phyloP scores from a whole-genome alignment of 2,797 vertebrate species.

The Lagorchestes hirsutus region DNA sequence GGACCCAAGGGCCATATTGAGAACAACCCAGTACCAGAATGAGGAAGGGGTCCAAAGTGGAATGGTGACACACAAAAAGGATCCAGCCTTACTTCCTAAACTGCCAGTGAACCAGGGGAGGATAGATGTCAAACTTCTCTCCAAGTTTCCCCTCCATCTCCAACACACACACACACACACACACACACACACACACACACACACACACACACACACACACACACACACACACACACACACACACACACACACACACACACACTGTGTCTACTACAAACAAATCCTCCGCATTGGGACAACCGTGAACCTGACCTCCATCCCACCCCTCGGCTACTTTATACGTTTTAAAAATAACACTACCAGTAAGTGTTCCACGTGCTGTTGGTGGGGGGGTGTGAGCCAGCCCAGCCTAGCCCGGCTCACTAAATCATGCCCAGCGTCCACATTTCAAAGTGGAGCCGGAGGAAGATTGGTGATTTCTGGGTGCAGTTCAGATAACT shows the following conservation, averaged over 20 bases:
- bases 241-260: background rate
- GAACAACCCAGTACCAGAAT: background rate
- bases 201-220: too few relatives aligned
- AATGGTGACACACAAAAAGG: background rate
- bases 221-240: too few relatives aligned
- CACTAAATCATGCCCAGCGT: constrained; percentile 47
- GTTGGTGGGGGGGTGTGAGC: background rate
- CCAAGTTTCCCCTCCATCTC: background rate
- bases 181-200: too few relatives aligned
- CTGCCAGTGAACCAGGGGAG: background rate
- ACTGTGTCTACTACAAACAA: constrained; percentile 23
- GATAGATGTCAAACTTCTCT: background rate
- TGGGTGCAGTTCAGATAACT: constrained; percentile 82
- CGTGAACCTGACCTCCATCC: constrained; percentile 72
- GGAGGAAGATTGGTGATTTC: constrained; percentile 83
- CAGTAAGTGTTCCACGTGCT: constrained; percentile 56
- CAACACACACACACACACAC: too few relatives aligned
- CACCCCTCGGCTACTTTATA: constrained; percentile 64
- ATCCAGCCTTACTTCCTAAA: background rate
- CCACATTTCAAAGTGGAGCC: constrained; percentile 85
- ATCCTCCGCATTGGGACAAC: constrained; percentile 49
- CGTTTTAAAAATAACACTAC: constrained; percentile 65
- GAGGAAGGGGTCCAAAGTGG: background rate
- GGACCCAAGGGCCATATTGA: background rate
- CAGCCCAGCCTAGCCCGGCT: background rate